Evolutionary conservation across 1,140 invertebrate species (phyloP).

Genomic region (Pogonomyrmex californicus): DNA sequence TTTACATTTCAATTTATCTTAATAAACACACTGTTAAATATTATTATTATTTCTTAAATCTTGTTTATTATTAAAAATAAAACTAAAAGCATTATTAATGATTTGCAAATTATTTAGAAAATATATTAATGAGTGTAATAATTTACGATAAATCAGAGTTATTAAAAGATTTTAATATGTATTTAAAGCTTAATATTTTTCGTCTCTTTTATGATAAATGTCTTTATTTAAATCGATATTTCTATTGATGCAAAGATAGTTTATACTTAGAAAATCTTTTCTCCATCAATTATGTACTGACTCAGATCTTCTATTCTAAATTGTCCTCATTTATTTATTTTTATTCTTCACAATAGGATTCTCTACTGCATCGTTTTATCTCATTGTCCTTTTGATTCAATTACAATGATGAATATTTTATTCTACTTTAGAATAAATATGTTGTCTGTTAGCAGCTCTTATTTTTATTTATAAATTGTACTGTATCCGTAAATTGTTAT

Average conservation of each 20-base stretch:
- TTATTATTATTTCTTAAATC: not conserved
- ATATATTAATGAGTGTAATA: not conserved
- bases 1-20: not conserved
- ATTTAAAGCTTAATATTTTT: not conserved
- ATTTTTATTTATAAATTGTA: slow-evolving; percentile 21
- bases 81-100: not conserved
- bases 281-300: slow-evolving; percentile 9
- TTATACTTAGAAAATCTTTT: not conserved
- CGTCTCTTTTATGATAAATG: not conserved
- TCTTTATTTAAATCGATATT: not conserved
- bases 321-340: slow-evolving; percentile 18
- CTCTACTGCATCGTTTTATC: not conserved
- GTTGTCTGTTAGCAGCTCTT: not conserved
- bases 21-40: not conserved
- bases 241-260: slow-evolving; percentile 28
- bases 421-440: not conserved
- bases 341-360: slow-evolving; percentile 2
- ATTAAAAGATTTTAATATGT: slow-evolving; percentile 8
- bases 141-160: not conserved
- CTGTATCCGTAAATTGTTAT: not conserved
- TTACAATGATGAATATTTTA: not conserved
- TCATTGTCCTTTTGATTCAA: not conserved
- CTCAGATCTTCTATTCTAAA: not conserved
- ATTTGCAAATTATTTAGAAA: slow-evolving; percentile 14
- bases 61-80: slow-evolving; percentile 4